These are phyloP conservation scores for Camelus dromedarius DNA, from an alignment of 2,113 vertebrate genomes.

Conservation along the genomic window DNA sequence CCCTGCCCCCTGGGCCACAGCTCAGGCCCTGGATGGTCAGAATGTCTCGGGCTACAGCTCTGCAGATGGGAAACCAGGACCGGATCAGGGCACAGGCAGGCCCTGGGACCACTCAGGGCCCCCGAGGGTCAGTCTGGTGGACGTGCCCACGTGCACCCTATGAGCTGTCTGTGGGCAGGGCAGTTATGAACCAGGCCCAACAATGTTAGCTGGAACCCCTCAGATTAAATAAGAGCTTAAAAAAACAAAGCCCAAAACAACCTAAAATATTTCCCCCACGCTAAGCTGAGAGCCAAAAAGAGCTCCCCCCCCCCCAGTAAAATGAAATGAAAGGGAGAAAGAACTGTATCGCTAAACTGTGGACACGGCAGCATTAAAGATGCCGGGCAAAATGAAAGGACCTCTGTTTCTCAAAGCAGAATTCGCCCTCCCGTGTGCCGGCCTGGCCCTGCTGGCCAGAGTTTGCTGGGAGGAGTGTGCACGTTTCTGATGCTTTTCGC, in stretches of 20 bases:
- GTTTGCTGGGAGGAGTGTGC: background rate
- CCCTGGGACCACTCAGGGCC: background rate
- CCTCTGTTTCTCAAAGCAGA: constrained; percentile 47
- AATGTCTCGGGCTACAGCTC: background rate
- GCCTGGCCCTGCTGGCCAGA: constrained; percentile 41
- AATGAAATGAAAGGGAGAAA: constrained; percentile 18
- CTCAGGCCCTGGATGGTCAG: background rate
- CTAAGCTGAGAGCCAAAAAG: background rate
- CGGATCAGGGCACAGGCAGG: background rate
- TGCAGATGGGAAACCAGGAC: background rate
- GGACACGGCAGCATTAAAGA: background rate
- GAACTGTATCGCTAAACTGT: background rate
- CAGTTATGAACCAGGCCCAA: background rate
- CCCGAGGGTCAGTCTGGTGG: background rate
- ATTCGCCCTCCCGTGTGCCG: constrained; percentile 31
- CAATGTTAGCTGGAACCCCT: background rate
- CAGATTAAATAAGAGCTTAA: background rate
- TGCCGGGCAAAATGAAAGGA: constrained; percentile 51
- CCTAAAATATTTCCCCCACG: background rate
- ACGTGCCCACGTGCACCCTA: rapidly evolving
- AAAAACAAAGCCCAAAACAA: constrained; percentile 19
- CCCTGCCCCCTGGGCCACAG: rapidly evolving
- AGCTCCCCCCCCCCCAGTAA: background rate
- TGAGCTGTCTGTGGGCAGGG: background rate
- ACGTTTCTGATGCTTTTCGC: background rate